Base-by-base conservation (phyloP, 2,888 invertebrate genomes). In the Agrotis clavis region DNA sequence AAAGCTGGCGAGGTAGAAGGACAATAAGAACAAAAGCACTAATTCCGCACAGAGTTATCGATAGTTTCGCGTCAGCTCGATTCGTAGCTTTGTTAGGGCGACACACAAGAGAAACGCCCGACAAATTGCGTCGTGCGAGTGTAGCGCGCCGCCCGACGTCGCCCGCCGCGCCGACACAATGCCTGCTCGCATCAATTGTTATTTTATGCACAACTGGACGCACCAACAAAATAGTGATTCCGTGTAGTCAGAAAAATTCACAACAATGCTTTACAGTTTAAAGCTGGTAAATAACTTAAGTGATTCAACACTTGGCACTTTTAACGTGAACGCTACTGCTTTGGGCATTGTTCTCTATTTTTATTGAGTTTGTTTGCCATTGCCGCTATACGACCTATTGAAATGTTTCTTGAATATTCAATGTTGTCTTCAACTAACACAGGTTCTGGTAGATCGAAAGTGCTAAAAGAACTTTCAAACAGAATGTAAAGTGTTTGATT, bases 71-170 rank as follows among this genome's bases (percentile, higher is more conserved):
- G 92, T 94, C 93, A 92, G 93, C 92, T 89, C 87, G 90, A 92
- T 91, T 91, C 91, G 90, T 87, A 90, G 92, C 92, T 92, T 92
- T 92, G 93, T 92, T 91, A 90, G 90, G 89, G 89, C 90, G 90
- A 91, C 93, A 93, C 90, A 92, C 92, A 89, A 92, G 93, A 93
- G 93, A 94, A 94, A 93, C 92, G 92, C 88, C 87, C 91, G 91
- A 92, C 94, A 94, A 95, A 95, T 95, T 95, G 94, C 93, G 88
- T 90, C 90, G 90, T 86, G 89, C 91, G 88, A 90, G 88, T 89
- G 87, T 88, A 71, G 64, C 86, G 86, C 85, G 60, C 87, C 87
- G 59, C 65, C 64, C 62, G 71, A 25, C 56, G 54, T 67, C 86
- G 85, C 56, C 54, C 50, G 72, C 59, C 70, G 60, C 72, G 72